These are phyloP conservation scores for Noctilio leporinus DNA, from an alignment of 2,113 vertebrate genomes.

Conservation along the genomic window DNA sequence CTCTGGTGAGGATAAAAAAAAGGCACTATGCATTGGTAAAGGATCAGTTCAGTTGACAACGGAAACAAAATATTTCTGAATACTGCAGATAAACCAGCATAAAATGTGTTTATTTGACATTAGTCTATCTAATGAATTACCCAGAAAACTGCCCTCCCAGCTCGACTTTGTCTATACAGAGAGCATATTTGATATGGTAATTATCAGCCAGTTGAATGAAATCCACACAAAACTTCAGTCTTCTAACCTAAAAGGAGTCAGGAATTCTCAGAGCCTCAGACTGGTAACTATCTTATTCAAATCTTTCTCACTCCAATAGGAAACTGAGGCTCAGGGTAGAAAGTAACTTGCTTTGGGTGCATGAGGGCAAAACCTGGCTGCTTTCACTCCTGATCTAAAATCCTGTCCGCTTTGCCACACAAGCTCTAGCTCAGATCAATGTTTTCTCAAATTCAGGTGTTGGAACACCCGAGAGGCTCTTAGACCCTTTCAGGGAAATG, in stretches of 20 bases:
- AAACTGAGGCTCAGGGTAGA: background rate
- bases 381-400: background rate
- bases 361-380: background rate
- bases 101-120: background rate
- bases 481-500: slow-evolving; percentile 20
- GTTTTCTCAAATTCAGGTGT: slow-evolving; percentile 22
- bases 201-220: background rate
- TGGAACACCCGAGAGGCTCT: background rate
- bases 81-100: background rate
- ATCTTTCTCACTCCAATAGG: background rate
- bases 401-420: background rate
- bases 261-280: background rate
- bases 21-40: background rate
- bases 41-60: background rate
- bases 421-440: slow-evolving; percentile 29
- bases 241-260: background rate
- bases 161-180: background rate
- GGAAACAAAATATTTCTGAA: background rate
- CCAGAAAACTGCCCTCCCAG: background rate
- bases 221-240: background rate
- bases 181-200: background rate
- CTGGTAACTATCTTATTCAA: background rate
- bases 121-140: background rate
- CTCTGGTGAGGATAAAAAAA: background rate
- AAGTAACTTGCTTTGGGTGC: background rate